Percentiles rank a stretch among this genome's conserved stretches.
Evolutionary conservation across 2,888 invertebrate species (phyloP).

Genomic region (Erynnis tages): DNA sequence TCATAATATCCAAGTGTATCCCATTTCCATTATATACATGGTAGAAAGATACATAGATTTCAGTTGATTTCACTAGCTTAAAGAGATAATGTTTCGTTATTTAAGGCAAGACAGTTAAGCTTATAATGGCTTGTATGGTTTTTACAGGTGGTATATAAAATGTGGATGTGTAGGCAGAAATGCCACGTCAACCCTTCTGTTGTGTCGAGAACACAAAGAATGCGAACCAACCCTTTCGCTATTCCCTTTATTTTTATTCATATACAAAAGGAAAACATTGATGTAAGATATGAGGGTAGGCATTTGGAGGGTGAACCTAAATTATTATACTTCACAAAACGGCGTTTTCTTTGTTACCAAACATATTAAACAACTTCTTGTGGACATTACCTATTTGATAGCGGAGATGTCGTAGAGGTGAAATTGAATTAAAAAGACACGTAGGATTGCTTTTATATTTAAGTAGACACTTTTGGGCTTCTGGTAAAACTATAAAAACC

Average conservation of each 20-base stretch:
- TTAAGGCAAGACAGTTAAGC: slow-evolving; percentile 19
- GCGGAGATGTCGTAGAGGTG: too few relatives aligned
- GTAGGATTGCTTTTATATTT: too few relatives aligned
- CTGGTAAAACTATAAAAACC: too few relatives aligned
- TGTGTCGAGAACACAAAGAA: slow-evolving; percentile 50
- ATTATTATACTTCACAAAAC: slow-evolving; percentile 48
- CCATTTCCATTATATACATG: too few relatives aligned
- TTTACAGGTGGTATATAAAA: slow-evolving; percentile 34
- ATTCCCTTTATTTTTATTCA: slow-evolving; percentile 51
- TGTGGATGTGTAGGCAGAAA: slow-evolving; percentile 34
- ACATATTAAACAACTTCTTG: not conserved
- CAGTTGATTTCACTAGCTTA: not conserved
- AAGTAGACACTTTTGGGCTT: too few relatives aligned
- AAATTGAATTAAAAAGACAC: too few relatives aligned
- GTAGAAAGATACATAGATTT: too few relatives aligned
- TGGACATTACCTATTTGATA: too few relatives aligned
- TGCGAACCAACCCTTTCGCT: slow-evolving; percentile 47
- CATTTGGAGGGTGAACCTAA: slow-evolving; percentile 48
- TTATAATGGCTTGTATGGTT: slow-evolving; percentile 15
- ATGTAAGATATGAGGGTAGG: slow-evolving; percentile 55
- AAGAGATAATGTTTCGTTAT: slow-evolving; percentile 19
- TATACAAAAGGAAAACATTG: slow-evolving; percentile 64
- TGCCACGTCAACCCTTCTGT: slow-evolving; percentile 61
- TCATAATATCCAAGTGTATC: too few relatives aligned
- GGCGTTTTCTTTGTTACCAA: slow-evolving; percentile 21